These are phyloP conservation scores for Metalampra italica DNA, from an alignment of 2,888 invertebrate genomes.

Conservation along the genomic window DNA sequence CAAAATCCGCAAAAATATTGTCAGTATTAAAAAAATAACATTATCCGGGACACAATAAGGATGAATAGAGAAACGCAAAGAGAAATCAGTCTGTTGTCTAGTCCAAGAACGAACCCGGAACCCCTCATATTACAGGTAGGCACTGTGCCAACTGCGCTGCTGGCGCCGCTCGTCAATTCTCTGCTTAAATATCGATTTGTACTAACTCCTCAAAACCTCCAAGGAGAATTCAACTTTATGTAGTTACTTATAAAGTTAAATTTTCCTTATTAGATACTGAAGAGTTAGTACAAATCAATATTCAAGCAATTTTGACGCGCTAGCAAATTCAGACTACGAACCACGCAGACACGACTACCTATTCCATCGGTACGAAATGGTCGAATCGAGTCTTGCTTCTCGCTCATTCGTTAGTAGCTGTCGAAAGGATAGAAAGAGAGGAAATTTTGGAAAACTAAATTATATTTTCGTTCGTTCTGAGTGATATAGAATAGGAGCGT, in stretches of 20 bases:
- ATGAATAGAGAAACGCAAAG: background rate
- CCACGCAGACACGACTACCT: background rate
- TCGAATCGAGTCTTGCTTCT: background rate
- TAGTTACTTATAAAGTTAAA: too few species aligned
- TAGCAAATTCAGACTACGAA: background rate
- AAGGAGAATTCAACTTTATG: too few species aligned
- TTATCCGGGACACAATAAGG: too few species aligned
- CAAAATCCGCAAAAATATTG: too few species aligned
- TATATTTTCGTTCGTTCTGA: background rate
- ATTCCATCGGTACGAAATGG: background rate
- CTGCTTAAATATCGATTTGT: too few species aligned
- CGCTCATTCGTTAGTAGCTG: background rate
- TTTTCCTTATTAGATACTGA: too few species aligned
- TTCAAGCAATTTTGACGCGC: conserved; percentile 7
- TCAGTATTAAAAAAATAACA: too few species aligned
- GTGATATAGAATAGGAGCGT: background rate
- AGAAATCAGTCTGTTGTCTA: background rate
- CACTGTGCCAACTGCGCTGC: conserved; percentile 11
- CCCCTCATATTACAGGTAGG: conserved; percentile 6
- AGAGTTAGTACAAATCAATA: too few species aligned
- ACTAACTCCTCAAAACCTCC: too few species aligned
- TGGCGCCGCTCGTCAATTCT: background rate
- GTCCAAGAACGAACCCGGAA: conserved; percentile 8
- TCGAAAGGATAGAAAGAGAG: background rate
- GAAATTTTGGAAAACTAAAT: background rate